Conservation (phyloP, 2,797 vertebrate species). For the Lacerta agilis region DNA sequence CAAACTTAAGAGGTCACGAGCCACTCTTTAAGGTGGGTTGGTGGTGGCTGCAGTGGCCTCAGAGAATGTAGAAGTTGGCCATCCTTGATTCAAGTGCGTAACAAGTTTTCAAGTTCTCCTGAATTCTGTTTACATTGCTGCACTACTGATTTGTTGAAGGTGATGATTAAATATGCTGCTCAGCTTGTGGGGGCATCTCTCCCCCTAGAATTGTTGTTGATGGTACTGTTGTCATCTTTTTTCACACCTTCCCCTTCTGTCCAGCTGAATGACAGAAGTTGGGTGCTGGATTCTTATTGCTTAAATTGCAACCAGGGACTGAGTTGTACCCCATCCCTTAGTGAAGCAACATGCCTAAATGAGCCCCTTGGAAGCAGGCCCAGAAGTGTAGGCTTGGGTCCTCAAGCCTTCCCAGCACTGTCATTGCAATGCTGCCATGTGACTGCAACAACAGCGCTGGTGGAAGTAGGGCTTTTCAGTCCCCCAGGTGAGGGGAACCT, state of each 20-base stretch:
- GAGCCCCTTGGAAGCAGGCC: background rate
- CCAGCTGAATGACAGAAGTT: background rate
- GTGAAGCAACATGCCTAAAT: no score
- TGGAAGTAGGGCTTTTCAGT: no score
- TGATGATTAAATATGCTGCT: slow-evolving; percentile 26
- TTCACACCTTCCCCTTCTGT: background rate
- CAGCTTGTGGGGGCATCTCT: slow-evolving; percentile 13
- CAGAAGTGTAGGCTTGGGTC: no score
- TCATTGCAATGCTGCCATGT: no score
- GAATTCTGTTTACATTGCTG: slow-evolving; percentile 26
- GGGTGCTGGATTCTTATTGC: background rate
- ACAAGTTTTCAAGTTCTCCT: background rate
- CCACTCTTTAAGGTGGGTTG: no score
- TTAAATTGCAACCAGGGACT: background rate
- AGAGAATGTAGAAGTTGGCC: background rate
- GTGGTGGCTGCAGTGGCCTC: background rate
- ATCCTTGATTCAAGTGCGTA: background rate
- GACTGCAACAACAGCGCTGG: no score
- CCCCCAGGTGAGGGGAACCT: no score
- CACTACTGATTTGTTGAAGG: slow-evolving; percentile 28
- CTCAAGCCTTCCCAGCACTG: no score
- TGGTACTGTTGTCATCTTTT: background rate
- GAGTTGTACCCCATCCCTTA: no score
- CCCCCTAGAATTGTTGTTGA: background rate
- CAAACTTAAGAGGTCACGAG: no score